These are phyloP conservation scores for Patella depressa DNA, from an alignment of 2,888 invertebrate genomes.

Conservation along the genomic window DNA sequence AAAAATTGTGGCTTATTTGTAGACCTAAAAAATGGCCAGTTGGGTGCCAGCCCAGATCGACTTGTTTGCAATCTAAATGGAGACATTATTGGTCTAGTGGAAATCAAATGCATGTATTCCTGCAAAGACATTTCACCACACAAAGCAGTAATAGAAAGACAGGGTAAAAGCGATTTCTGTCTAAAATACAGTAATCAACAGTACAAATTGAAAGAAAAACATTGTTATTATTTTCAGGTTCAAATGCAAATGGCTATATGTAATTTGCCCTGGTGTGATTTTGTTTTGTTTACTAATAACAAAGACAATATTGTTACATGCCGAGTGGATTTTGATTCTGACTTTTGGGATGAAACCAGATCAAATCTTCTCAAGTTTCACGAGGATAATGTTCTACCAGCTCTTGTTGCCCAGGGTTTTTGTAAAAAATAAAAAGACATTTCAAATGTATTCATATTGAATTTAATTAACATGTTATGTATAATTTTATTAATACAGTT, in stretches of 20 bases:
- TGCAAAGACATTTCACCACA: constrained; percentile 6
- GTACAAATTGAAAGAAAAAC: constrained; percentile 16
- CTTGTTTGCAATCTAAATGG: constrained; percentile 15
- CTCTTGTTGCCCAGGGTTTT: constrained; percentile 22
- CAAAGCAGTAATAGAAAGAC: constrained; percentile 8
- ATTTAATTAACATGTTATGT: too few relatives aligned
- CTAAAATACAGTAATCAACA: neutral
- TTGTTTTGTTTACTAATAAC: constrained; percentile 14
- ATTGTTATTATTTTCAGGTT: constrained; percentile 19
- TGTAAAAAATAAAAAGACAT: too few relatives aligned
- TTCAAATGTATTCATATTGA: too few relatives aligned
- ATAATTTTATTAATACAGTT: too few relatives aligned
- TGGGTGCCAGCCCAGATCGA: constrained; percentile 18
- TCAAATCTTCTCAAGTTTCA: constrained; percentile 19
- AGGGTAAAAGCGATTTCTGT: neutral
- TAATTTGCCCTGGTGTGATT: constrained; percentile 22
- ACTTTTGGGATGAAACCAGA: constrained; percentile 7
- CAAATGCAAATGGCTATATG: constrained; percentile 25
- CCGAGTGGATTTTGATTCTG: constrained; percentile 9
- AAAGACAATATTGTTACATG: neutral
- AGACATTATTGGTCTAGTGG: constrained; percentile 11
- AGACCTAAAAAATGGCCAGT: constrained; percentile 17
- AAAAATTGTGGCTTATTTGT: constrained; percentile 19
- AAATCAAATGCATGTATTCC: constrained; percentile 14
- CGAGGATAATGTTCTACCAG: constrained; percentile 16